Evolutionary conservation across 2,888 invertebrate genomes (phyloP).

Genomic region (Fragum fragum): DNA sequence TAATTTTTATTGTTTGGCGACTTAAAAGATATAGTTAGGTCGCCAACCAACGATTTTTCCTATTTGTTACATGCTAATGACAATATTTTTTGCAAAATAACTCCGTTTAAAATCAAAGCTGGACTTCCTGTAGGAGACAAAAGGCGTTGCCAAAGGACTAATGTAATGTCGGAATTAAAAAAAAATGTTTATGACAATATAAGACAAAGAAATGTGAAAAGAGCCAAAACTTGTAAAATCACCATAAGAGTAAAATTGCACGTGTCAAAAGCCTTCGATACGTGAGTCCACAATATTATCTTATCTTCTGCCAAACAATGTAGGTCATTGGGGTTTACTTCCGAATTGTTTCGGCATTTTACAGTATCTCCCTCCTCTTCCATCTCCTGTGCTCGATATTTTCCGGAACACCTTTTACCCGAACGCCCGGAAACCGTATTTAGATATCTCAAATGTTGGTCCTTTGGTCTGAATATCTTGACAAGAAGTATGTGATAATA

Average conservation of each 20-base stretch:
- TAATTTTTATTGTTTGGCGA: no score
- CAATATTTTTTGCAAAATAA: no score
- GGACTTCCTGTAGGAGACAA: no score
- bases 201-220: conserved; percentile 12
- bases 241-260: conserved; percentile 33
- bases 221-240: conserved; percentile 26
- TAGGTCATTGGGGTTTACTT: background rate
- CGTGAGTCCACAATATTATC: conserved; percentile 15
- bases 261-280: conserved; percentile 44
- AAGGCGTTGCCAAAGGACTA: no score
- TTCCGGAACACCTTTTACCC: background rate
- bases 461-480: conserved; percentile 21
- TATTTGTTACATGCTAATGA: no score
- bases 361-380: conserved; percentile 3
- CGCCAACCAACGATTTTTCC: no score
- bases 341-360: conserved; percentile 11
- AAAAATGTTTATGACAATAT: background rate
- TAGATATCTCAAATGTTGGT: conserved; percentile 6
- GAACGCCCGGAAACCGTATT: conserved; percentile 8
- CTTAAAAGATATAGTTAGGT: no score
- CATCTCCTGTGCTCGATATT: background rate
- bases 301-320: background rate
- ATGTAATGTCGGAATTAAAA: no score
- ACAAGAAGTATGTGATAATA: conserved; percentile 16
- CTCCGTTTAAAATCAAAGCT: no score